phyloP scores from a whole-genome alignment of 2,888 invertebrate genomes.

The Dicranocentrus wangi region DNA sequence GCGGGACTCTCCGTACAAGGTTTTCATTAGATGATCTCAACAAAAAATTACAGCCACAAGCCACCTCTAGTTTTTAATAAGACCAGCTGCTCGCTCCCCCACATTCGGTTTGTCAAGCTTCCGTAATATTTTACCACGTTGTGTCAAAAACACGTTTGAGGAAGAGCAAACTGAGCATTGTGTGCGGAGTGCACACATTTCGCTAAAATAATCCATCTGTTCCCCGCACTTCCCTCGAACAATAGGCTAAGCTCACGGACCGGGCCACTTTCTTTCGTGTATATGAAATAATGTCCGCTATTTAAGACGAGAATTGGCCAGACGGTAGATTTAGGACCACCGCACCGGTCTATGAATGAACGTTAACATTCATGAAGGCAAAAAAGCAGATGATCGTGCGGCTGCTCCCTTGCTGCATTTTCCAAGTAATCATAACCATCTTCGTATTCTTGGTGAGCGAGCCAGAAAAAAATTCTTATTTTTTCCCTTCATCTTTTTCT shows the following conservation, averaged over 20 bases:
- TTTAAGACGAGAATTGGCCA: no score
- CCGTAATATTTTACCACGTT: slow-evolving; percentile 35
- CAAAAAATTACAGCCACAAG: background rate
- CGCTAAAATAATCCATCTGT: background rate
- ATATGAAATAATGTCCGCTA: no score
- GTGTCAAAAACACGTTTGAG: background rate
- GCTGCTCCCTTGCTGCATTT: no score
- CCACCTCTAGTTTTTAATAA: slow-evolving; percentile 27
- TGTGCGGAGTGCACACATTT: background rate
- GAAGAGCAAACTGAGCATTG: no score
- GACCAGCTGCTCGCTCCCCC: slow-evolving; percentile 33
- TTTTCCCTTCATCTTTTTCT: no score
- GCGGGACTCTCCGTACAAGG: slow-evolving; percentile 19
- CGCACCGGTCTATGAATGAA: no score
- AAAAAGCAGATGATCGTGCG: no score
- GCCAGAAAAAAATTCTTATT: no score
- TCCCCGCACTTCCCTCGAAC: background rate
- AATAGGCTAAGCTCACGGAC: background rate
- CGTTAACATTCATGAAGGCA: no score
- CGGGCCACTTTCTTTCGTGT: no score
- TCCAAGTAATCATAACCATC: no score
- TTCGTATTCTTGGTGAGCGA: background rate
- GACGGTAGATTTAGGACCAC: no score
- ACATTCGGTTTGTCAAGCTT: slow-evolving; percentile 17
- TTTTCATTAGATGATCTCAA: slow-evolving; percentile 23